phyloP scores from a whole-genome alignment of 92 coral and sea anemone species.

The Phenganax marumi region DNA sequence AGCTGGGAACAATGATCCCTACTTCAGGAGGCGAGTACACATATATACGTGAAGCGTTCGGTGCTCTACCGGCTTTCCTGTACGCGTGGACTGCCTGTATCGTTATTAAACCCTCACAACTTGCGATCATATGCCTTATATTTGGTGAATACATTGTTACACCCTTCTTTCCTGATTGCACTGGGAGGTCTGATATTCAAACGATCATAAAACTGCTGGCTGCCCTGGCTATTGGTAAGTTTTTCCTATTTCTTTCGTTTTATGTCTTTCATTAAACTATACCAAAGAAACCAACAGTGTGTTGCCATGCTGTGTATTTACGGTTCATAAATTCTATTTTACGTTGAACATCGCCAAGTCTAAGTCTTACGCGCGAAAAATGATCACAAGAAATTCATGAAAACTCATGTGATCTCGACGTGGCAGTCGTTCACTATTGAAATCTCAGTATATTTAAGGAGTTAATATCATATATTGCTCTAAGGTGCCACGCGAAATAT shows the following conservation, averaged over 20 bases:
- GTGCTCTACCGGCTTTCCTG: slow-evolving; percentile 80
- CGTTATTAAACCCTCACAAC: slow-evolving; percentile 88
- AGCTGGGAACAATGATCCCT: slow-evolving; percentile 69
- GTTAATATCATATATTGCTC: too few species aligned
- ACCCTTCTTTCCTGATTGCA: slow-evolving; percentile 92
- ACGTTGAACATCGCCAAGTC: too few species aligned
- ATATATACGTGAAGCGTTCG: slow-evolving; percentile 81
- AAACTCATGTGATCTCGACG: too few species aligned
- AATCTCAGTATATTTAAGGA: too few species aligned
- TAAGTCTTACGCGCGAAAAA: too few species aligned
- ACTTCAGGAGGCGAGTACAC: slow-evolving; percentile 81
- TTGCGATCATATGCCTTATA: slow-evolving; percentile 84
- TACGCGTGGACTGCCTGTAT: slow-evolving; percentile 92
- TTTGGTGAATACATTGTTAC: slow-evolving; percentile 95
- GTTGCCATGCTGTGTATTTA: too few species aligned
- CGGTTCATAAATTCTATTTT: too few species aligned
- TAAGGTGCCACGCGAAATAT: too few species aligned
- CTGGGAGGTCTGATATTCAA: slow-evolving; percentile 67
- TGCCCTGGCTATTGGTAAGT: slow-evolving; percentile 88
- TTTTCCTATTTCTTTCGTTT: neutral
- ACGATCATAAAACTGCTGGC: slow-evolving; percentile 83
- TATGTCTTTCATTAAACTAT: neutral
- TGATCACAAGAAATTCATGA: too few species aligned
- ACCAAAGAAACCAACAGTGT: neutral
- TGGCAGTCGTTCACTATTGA: too few species aligned